phyloP scores from a whole-genome alignment of 2,113 vertebrate species.

The Oophaga pumilio region DNA sequence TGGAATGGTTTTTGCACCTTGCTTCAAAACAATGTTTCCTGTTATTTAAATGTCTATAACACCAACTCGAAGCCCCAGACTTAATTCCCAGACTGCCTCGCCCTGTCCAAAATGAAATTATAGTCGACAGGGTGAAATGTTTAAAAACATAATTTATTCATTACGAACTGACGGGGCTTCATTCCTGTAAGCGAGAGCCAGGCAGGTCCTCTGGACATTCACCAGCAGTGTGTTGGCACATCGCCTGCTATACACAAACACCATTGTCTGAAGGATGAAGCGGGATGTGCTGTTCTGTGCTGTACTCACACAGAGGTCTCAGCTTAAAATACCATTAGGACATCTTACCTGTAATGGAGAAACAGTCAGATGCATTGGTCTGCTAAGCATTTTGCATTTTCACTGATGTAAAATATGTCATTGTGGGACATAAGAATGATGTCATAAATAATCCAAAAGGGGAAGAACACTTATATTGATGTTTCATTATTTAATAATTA shows the following conservation, averaged over 20 bases:
- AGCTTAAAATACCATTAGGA: constrained; percentile 20
- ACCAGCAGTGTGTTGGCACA: constrained; percentile 53
- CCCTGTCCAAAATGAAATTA: constrained; percentile 58
- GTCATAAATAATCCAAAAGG: not conserved
- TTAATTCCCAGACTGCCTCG: constrained; percentile 59
- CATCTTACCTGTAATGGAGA: constrained; percentile 19
- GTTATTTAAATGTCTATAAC: constrained; percentile 57
- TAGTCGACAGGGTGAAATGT: constrained; percentile 59
- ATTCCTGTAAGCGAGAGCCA: constrained; percentile 55
- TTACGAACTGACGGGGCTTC: constrained; percentile 57
- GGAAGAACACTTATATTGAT: not conserved
- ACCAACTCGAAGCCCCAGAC: constrained; percentile 57
- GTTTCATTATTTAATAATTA: not conserved
- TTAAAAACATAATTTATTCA: constrained; percentile 59
- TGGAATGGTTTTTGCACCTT: constrained; percentile 52
- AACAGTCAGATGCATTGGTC: not conserved
- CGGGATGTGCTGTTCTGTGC: constrained; percentile 53
- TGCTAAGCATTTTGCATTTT: not conserved
- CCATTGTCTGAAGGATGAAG: constrained; percentile 56
- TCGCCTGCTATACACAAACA: constrained; percentile 50
- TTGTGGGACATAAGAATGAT: not conserved
- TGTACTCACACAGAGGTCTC: constrained; percentile 39
- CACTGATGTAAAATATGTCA: not conserved
- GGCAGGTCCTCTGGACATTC: constrained; percentile 56
- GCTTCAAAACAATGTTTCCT: constrained; percentile 56